Conservation (phyloP, 2,113 vertebrate species). For the Willisornis vidua region DNA sequence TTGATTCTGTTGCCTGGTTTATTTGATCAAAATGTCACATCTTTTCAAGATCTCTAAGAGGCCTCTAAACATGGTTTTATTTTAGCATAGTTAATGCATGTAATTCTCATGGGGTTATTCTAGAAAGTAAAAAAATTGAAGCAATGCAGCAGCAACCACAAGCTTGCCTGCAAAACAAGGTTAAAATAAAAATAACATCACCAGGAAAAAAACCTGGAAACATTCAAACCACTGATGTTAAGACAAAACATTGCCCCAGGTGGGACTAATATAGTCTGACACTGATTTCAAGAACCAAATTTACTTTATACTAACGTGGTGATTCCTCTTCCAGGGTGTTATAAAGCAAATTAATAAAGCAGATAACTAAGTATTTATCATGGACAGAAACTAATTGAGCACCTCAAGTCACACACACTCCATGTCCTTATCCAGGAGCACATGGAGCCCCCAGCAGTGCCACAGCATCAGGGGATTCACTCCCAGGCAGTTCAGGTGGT, state of each 20-base stretch:
- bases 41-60: neutral
- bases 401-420: neutral
- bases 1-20: neutral
- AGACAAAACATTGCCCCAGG: neutral
- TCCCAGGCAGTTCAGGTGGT: neutral
- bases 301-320: neutral
- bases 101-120: neutral
- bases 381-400: neutral
- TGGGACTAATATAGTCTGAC: neutral
- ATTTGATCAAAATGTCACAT: neutral
- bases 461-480: neutral
- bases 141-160: neutral
- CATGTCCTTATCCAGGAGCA: neutral
- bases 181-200: neutral
- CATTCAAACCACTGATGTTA: neutral
- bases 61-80: neutral
- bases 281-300: neutral
- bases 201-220: neutral
- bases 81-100: neutral
- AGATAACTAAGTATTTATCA: neutral
- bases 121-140: neutral
- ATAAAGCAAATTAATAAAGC: neutral
- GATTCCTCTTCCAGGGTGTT: neutral
- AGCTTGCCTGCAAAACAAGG: neutral
- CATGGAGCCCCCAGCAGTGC: neutral